Conservation (phyloP, 2,888 invertebrate genomes). For the Eupsilia transversa region DNA sequence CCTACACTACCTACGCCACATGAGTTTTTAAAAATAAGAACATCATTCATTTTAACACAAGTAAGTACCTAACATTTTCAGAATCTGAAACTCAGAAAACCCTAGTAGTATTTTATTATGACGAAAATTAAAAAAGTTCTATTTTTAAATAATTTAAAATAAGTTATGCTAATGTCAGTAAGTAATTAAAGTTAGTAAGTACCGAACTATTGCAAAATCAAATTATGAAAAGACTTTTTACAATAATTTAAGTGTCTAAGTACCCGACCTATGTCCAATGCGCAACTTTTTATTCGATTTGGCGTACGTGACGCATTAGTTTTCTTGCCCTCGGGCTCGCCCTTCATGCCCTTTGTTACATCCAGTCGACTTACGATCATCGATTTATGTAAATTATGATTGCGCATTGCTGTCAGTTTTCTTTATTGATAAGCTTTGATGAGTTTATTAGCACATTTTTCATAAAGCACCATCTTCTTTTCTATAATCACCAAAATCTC, state of each 20-base stretch:
- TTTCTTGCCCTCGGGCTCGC: constrained; percentile 30
- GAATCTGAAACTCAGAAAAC: background rate
- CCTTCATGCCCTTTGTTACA: constrained; percentile 24
- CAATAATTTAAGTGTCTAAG: background rate
- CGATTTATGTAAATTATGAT: constrained; percentile 42
- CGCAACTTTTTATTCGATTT: constrained; percentile 34
- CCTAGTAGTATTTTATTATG: too few relatives aligned
- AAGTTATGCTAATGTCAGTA: too few relatives aligned
- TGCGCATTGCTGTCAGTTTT: constrained; percentile 36
- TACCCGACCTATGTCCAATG: constrained; percentile 1
- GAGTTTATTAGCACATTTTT: background rate
- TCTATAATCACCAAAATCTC: too few relatives aligned
- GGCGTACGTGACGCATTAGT: constrained; percentile 46
- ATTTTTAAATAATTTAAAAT: background rate
- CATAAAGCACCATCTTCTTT: background rate
- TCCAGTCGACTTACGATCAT: constrained; percentile 26
- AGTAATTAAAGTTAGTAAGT: background rate
- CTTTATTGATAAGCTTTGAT: background rate
- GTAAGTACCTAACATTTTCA: background rate
- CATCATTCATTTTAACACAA: background rate
- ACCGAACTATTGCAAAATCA: background rate
- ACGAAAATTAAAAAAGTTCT: background rate
- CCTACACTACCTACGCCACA: background rate
- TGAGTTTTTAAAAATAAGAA: background rate
- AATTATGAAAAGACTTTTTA: background rate